Conservation (phyloP, 2,797 vertebrate species). For the Chelmon rostratus region DNA sequence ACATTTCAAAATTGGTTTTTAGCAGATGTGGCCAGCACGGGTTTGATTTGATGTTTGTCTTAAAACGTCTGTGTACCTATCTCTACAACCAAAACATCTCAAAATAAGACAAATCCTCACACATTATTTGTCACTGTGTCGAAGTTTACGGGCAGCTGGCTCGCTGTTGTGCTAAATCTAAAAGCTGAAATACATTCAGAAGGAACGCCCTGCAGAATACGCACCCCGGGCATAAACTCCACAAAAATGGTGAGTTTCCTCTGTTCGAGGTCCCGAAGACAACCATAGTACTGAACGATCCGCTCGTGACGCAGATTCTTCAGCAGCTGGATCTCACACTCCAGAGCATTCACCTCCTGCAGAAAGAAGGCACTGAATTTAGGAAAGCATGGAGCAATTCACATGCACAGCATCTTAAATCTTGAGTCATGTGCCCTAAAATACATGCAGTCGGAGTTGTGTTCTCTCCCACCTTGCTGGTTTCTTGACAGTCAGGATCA, state of each 20-base stretch:
- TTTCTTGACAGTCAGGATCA: conserved; percentile 93
- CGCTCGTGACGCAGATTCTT: conserved; percentile 93
- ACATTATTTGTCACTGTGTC: neutral
- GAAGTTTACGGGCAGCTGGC: neutral
- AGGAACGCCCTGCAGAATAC: conserved; percentile 57
- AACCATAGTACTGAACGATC: conserved; percentile 95
- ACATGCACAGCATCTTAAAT: neutral
- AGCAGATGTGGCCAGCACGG: conserved; percentile 48
- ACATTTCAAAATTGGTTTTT: conserved; percentile 59
- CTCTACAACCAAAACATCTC: conserved; percentile 18
- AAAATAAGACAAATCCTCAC: neutral
- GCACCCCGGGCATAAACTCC: conserved; percentile 95
- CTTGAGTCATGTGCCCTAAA: neutral
- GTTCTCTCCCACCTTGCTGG: conserved; percentile 89
- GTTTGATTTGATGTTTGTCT: conserved; percentile 46
- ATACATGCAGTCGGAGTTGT: neutral
- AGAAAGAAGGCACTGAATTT: neutral
- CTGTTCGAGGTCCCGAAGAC: conserved; percentile 90
- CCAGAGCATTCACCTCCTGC: conserved; percentile 94
- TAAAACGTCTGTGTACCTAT: conserved; percentile 19
- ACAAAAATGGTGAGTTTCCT: conserved; percentile 94
- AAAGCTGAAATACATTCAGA: conserved; percentile 7
- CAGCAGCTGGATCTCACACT: conserved; percentile 96
- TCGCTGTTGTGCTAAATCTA: neutral
- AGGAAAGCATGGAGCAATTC: neutral